Percentiles rank a stretch among this genome's conserved stretches.
Evolutionary conservation across 2,113 vertebrate species (phyloP).

Genomic region (Syngnathus floridae): DNA sequence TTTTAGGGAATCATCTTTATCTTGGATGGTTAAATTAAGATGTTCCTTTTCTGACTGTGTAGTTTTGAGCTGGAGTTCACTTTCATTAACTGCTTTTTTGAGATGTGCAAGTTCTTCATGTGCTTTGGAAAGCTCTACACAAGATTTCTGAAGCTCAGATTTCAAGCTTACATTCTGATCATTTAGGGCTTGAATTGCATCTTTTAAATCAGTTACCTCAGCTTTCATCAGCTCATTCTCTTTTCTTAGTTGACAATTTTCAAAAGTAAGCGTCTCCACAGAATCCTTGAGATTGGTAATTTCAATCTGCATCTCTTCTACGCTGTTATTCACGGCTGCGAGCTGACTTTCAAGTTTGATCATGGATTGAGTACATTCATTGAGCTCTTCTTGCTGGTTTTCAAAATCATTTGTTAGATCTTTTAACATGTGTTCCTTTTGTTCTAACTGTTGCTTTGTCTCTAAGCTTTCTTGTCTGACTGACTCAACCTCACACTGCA

Average conservation of each 20-base stretch:
- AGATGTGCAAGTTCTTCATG: slow-evolving; percentile 61
- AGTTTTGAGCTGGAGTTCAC: slow-evolving; percentile 52
- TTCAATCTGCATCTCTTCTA: slow-evolving; percentile 62
- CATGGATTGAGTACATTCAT: slow-evolving; percentile 60
- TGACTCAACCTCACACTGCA: slow-evolving; percentile 60
- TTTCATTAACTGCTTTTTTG: slow-evolving; percentile 56
- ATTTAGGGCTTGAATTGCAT: slow-evolving; percentile 55
- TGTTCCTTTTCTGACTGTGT: slow-evolving; percentile 57
- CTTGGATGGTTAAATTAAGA: slow-evolving; percentile 51
- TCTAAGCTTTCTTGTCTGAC: slow-evolving; percentile 54
- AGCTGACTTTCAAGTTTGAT: slow-evolving; percentile 61
- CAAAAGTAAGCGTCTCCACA: slow-evolving; percentile 51
- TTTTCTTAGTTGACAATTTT: slow-evolving; percentile 57
- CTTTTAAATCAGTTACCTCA: slow-evolving; percentile 57
- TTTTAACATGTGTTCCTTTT: slow-evolving; percentile 58
- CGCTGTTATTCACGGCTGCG: slow-evolving; percentile 55
- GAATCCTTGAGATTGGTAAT: slow-evolving; percentile 46
- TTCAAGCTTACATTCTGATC: slow-evolving; percentile 70
- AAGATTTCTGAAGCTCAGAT: slow-evolving; percentile 62
- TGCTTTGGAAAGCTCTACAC: slow-evolving; percentile 37
- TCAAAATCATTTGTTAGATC: slow-evolving; percentile 51
- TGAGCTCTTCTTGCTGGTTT: slow-evolving; percentile 59
- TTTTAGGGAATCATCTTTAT: slow-evolving; percentile 61
- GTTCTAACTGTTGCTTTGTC: slow-evolving; percentile 54
- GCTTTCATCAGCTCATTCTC: slow-evolving; percentile 49